Conservation (phyloP, 2,888 invertebrate species). For the Monochamus alternatus region DNA sequence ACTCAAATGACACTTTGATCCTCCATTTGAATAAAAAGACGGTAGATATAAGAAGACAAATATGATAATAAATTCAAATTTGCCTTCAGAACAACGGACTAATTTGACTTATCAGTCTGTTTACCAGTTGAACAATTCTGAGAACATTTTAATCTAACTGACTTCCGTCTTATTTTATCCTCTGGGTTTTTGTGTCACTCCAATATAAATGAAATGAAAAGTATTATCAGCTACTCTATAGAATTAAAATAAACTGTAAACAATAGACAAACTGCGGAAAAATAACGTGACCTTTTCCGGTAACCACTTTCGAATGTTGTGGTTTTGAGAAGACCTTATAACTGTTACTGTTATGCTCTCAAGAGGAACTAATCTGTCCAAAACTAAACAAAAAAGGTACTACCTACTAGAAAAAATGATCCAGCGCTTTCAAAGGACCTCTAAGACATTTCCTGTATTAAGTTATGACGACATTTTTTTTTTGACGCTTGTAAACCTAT, state of each 20-base stretch:
- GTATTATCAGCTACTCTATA: not conserved
- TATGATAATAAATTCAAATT: not conserved
- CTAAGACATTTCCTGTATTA: too few relatives aligned
- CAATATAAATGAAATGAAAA: not conserved
- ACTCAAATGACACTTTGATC: too few relatives aligned
- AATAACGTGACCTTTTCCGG: slow-evolving; percentile 8
- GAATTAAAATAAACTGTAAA: not conserved
- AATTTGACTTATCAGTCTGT: not conserved
- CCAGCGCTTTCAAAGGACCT: too few relatives aligned
- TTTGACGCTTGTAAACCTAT: too few relatives aligned
- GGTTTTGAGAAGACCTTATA: not conserved
- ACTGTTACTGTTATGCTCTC: not conserved
- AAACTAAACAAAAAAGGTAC: not conserved
- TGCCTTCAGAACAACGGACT: not conserved
- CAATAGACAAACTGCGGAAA: not conserved
- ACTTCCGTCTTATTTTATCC: not conserved
- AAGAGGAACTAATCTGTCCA: not conserved
- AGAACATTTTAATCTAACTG: slow-evolving; percentile 1
- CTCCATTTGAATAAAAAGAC: too few relatives aligned
- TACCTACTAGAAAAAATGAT: not conserved
- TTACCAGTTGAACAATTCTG: not conserved
- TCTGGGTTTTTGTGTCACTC: not conserved
- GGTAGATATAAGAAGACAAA: too few relatives aligned
- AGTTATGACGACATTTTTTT: too few relatives aligned
- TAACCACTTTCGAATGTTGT: slow-evolving; percentile 1